Percentiles rank a stretch among this genome's conserved stretches.
Evolutionary conservation across 2,888 invertebrate species (phyloP).

Genomic region (Thysanoteuthis rhombus): DNA sequence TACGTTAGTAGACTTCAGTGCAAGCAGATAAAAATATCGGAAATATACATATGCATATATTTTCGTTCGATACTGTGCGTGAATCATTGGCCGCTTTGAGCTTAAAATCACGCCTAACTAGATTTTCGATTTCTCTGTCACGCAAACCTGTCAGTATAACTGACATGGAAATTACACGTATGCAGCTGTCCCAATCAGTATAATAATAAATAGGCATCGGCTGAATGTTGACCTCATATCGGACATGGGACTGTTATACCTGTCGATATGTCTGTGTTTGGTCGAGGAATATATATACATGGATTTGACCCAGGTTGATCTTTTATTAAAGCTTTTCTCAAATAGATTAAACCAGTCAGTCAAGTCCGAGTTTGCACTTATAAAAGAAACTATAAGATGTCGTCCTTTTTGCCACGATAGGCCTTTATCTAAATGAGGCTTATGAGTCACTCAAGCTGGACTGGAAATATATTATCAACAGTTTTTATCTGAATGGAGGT

Average conservation of each 20-base stretch:
- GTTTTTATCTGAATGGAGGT: too few relatives aligned
- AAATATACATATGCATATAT: neutral
- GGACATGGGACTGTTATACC: neutral
- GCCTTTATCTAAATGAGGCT: too few relatives aligned
- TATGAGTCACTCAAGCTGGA: too few relatives aligned
- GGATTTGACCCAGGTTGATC: neutral
- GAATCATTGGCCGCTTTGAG: neutral
- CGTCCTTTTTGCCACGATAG: neutral
- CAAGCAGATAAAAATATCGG: neutral
- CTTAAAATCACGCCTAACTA: neutral
- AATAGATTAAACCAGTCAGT: neutral
- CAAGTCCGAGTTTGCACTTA: neutral
- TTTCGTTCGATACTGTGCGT: neutral
- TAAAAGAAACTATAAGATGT: neutral
- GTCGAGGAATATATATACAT: neutral
- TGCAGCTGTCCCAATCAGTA: neutral
- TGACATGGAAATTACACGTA: neutral
- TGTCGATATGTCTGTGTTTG: neutral
- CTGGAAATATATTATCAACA: too few relatives aligned
- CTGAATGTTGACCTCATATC: neutral
- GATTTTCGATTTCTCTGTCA: neutral
- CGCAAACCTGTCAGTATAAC: neutral
- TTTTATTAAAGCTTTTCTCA: neutral
- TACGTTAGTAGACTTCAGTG: neutral
- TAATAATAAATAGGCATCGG: neutral